Percentiles rank a stretch among this genome's conserved stretches.
phyloP scores from a whole-genome alignment of 2,797 vertebrate species.

The Hephaestus fuliginosus region DNA sequence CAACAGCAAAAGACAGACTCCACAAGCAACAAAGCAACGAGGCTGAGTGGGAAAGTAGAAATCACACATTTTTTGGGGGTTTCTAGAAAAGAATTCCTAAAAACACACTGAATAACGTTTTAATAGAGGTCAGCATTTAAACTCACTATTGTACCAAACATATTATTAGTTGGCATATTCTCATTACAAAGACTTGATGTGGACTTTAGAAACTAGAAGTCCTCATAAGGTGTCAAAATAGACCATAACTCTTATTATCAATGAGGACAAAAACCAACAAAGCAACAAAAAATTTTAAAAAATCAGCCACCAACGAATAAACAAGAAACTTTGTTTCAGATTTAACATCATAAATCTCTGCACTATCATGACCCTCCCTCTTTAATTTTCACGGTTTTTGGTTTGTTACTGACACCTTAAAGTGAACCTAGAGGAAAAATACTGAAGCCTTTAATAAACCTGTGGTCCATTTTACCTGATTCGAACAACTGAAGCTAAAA shows the following conservation, averaged over 20 bases:
- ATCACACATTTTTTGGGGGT: neutral
- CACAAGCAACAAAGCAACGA: neutral
- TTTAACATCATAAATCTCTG: neutral
- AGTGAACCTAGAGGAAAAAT: neutral
- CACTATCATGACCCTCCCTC: too few relatives aligned
- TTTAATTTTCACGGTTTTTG: neutral
- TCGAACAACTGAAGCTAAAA: neutral
- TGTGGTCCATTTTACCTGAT: neutral
- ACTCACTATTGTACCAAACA: neutral
- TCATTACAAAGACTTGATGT: neutral
- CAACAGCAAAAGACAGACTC: constrained; percentile 21
- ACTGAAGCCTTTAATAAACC: neutral
- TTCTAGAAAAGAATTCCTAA: neutral
- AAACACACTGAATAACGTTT: neutral
- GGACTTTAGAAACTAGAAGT: neutral
- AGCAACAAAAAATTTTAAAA: neutral
- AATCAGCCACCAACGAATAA: neutral
- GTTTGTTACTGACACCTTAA: too few relatives aligned
- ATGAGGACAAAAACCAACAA: neutral
- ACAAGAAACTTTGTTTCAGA: neutral
- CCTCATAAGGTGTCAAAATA: neutral
- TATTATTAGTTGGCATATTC: neutral
- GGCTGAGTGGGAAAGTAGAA: neutral
- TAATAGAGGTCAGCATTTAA: constrained; percentile 26
- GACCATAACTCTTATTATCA: neutral